These are phyloP conservation scores for Desmodus rotundus DNA, from an alignment of 2,113 vertebrate species.

Conservation along the genomic window DNA sequence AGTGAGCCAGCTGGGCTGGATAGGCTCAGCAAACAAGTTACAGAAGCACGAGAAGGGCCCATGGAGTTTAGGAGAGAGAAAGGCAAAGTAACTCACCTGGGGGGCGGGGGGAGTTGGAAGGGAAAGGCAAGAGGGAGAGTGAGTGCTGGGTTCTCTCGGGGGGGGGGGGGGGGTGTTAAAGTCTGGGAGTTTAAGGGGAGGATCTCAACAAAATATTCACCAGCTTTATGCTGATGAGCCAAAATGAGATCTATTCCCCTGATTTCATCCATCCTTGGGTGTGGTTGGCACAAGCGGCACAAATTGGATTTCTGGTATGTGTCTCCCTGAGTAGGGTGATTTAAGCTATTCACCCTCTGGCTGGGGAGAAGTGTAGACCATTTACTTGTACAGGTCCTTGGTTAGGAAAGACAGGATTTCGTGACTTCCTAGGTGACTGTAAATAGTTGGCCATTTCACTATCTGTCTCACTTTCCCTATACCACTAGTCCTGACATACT, in stretches of 20 bases:
- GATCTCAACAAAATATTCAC: neutral
- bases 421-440: neutral
- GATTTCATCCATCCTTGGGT: neutral
- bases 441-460: neutral
- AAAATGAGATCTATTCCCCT: neutral
- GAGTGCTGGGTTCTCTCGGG: no score
- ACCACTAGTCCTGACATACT: neutral
- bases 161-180: neutral
- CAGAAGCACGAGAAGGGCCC: neutral
- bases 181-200: neutral
- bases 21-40: neutral
- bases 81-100: neutral
- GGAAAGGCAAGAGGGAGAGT: neutral
- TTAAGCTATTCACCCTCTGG: neutral
- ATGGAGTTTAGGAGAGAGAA: neutral
- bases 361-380: neutral
- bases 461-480: neutral
- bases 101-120: neutral
- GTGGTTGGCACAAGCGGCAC: neutral
- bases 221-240: neutral
- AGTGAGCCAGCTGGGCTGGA: neutral
- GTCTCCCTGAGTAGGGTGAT: neutral
- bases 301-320: neutral
- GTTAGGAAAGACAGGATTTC: neutral
- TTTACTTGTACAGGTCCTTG: neutral